Conservation (phyloP, 2,113 vertebrate species). For the Guaruba guarouba region DNA sequence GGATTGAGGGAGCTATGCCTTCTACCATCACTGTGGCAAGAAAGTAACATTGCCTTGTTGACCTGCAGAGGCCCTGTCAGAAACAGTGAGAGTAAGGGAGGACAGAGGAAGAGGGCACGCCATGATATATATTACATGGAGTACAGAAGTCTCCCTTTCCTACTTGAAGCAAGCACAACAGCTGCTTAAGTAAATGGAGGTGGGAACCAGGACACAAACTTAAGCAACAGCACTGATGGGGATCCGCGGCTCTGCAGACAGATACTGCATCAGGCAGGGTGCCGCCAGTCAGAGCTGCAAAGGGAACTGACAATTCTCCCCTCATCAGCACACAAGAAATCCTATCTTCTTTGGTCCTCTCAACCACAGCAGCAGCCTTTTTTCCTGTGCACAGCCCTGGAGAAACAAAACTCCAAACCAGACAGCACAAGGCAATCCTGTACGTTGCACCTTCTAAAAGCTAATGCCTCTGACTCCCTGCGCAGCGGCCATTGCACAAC, state of each 20-base stretch:
- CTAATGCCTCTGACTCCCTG: background rate
- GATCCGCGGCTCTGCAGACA: background rate
- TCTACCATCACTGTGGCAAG: background rate
- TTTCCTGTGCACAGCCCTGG: background rate
- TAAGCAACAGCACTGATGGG: background rate
- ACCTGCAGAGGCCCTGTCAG: background rate
- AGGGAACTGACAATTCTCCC: background rate
- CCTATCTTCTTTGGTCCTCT: background rate
- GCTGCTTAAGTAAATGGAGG: background rate
- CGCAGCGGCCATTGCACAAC: fast-evolving
- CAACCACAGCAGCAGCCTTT: background rate
- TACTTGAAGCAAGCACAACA: background rate
- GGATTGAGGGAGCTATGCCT: background rate
- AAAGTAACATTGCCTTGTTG: background rate
- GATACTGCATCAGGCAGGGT: background rate
- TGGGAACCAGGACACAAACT: background rate
- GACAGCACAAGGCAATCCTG: background rate
- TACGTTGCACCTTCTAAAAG: background rate
- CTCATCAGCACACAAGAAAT: background rate
- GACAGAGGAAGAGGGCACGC: fast-evolving
- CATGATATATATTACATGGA: background rate
- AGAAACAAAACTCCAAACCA: background rate
- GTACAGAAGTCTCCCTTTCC: background rate
- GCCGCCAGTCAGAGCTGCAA: background rate
- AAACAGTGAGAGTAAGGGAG: background rate